Evolutionary conservation across 1,140 invertebrate species (phyloP).

Genomic region (Drosophila serrata): DNA sequence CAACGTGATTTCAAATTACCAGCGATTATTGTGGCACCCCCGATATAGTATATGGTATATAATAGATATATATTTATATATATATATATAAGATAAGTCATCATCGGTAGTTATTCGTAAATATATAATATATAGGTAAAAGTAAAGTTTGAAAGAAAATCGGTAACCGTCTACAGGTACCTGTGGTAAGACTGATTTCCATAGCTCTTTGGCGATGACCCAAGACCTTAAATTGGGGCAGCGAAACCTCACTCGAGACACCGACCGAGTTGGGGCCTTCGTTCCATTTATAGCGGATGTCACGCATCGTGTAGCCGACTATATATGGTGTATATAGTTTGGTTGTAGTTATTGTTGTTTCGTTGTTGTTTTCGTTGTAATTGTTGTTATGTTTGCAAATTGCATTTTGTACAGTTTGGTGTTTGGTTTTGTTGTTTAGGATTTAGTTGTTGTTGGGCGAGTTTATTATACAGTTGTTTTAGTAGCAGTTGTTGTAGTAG

Average conservation of each 20-base stretch:
- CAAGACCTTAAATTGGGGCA: slow-evolving; percentile 97
- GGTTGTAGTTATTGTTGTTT: slow-evolving; percentile 35
- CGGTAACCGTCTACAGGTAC: slow-evolving; percentile 89
- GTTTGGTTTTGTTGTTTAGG: slow-evolving; percentile 39
- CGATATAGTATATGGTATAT: slow-evolving; percentile 26
- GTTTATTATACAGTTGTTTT: slow-evolving; percentile 45
- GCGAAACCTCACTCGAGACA: slow-evolving; percentile 95
- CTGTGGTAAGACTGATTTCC: slow-evolving; percentile 96
- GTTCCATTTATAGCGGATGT: slow-evolving; percentile 98
- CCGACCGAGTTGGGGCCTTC: slow-evolving; percentile 96
- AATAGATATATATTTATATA: slow-evolving; percentile 41
- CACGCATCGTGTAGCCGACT: slow-evolving; percentile 99
- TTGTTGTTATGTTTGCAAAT: slow-evolving; percentile 45
- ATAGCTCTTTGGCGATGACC: slow-evolving; percentile 95
- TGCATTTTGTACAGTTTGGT: slow-evolving; percentile 54
- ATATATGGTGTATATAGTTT: slow-evolving; percentile 77
- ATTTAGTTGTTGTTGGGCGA: slow-evolving; percentile 42
- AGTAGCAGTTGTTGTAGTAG: slow-evolving; percentile 44
- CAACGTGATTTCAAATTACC: slow-evolving; percentile 10
- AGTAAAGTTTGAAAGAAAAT: slow-evolving; percentile 80
- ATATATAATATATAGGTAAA: slow-evolving; percentile 68
- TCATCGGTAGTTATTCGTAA: slow-evolving; percentile 48
- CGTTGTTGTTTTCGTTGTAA: slow-evolving; percentile 34
- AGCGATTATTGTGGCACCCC: slow-evolving; percentile 9
- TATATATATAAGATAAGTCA: slow-evolving; percentile 44